A percentile compares a stretch with the other conserved stretches of the same genome.
These are phyloP conservation scores for Lophotis ruficrista DNA, from an alignment of 2,113 vertebrate genomes.

Conservation along the genomic window DNA sequence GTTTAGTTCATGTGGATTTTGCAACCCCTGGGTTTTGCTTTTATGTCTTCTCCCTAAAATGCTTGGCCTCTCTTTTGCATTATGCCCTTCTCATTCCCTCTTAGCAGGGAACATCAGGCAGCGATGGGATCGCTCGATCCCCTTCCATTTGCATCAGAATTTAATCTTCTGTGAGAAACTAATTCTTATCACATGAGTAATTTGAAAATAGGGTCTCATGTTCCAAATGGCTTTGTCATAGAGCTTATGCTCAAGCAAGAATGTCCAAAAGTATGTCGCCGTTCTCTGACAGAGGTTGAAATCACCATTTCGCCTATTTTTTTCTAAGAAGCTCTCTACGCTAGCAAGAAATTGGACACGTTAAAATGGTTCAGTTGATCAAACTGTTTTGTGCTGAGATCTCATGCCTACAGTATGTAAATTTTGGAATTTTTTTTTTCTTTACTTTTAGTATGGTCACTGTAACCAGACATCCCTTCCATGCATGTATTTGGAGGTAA, in stretches of 20 bases:
- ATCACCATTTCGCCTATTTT: not conserved
- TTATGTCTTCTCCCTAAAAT: slow-evolving; percentile 35
- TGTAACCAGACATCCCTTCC: accelerated
- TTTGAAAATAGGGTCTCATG: not conserved
- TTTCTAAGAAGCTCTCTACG: not conserved
- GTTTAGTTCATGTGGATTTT: slow-evolving; percentile 48
- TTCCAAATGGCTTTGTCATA: not conserved
- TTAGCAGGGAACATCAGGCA: not conserved
- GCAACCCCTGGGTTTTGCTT: slow-evolving; percentile 45
- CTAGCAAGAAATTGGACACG: not conserved
- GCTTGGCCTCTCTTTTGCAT: not conserved
- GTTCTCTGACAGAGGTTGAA: not conserved
- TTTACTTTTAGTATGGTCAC: not conserved
- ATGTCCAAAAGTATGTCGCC: not conserved
- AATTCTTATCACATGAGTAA: not conserved
- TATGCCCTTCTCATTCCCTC: not conserved
- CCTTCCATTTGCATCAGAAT: slow-evolving; percentile 9
- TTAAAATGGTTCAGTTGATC: not conserved
- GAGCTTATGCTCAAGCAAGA: not conserved
- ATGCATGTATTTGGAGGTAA: not conserved
- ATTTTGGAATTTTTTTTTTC: not conserved
- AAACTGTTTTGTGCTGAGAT: not conserved
- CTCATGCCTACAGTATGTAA: not conserved
- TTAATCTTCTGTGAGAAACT: slow-evolving; percentile 22
- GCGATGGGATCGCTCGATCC: not conserved